These are phyloP conservation scores for Drosophila yooni DNA, from an alignment of 2,888 invertebrate species.

Conservation along the genomic window DNA sequence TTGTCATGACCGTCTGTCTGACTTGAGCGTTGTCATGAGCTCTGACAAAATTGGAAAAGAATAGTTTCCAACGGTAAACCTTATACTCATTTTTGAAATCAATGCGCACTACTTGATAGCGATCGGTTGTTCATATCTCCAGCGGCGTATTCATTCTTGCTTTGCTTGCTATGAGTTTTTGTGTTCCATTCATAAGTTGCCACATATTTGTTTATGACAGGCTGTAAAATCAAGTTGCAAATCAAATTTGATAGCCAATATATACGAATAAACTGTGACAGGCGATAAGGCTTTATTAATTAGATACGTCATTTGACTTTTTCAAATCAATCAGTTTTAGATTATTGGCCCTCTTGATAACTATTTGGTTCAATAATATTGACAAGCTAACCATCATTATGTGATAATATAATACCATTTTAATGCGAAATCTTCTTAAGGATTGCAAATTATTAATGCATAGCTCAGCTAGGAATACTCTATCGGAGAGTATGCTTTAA, in stretches of 20 bases:
- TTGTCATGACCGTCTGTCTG: not conserved
- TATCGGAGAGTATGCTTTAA: not conserved
- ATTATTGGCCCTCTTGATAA: not conserved
- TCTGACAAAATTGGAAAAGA: no score
- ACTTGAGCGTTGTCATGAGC: no score
- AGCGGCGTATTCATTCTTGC: not conserved
- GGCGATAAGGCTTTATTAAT: slow-evolving; percentile 35
- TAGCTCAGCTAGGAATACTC: not conserved
- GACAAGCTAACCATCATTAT: not conserved
- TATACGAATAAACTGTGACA: slow-evolving; percentile 3
- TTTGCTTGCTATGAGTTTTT: not conserved
- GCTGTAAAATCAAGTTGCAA: slow-evolving; percentile 48
- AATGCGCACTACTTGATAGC: not conserved
- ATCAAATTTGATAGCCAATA: slow-evolving; percentile 31
- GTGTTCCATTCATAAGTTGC: slow-evolving; percentile 23
- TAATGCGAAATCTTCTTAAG: not conserved
- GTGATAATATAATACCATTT: not conserved
- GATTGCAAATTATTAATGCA: not conserved
- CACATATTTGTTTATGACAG: not conserved
- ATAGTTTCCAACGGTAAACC: not conserved
- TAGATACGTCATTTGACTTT: slow-evolving; percentile 6
- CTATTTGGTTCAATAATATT: not conserved
- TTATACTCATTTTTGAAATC: not conserved
- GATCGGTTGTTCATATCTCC: not conserved
- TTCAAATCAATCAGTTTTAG: not conserved